Base-by-base conservation (phyloP, 2,888 invertebrate species). In the Argynnis bischoffii region DNA sequence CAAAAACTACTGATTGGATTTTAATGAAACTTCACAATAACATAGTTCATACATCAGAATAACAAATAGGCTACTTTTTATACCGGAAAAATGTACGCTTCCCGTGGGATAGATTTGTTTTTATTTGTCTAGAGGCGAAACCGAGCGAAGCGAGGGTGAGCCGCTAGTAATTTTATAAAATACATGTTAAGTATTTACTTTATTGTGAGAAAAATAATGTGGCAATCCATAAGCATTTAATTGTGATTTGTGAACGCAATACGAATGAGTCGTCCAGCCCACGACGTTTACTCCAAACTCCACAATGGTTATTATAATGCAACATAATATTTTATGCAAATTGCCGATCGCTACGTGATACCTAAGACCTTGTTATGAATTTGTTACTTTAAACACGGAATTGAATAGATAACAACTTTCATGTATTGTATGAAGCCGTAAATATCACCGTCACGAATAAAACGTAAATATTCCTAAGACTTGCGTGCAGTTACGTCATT, bases 301-400 rank as follows among this genome's bases (percentile, higher is more conserved):
- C 5, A 48, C 51, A n/a, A 51, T 31, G 50, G 26, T 18, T 16
- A 61, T 55, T 61, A 60, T 47, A 66, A 46, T 53, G 41, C 61
- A 51, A 53, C n/a, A 61, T 60, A 55, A 66, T 66, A 55, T 61
- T 66, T 61, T 55, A 66, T 66, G 66, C 55, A 66, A 66, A 61
- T 66, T 41, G 41, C 14, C 55, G 41, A 55, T 55, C 48, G 21
- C 66, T 55, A 35, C 41, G 61, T 59, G 55, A 35, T 35, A 55
- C 60, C n/a, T 41, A 26, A 66, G 66, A 41, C 55, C 61, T 60
- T 61, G 60, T 61, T 50, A 55, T 51, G 61, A 41, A 61, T 61
- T 41, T 48, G 66, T 61, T 60, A 55, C 48, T 55, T 47, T 48
- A 55, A 54, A 55, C 35, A 51, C 21, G 35, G 11, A 54, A 61